Evolutionary conservation across 2,113 vertebrate genomes (phyloP).

Genomic region (Oreotragus oreotragus): DNA sequence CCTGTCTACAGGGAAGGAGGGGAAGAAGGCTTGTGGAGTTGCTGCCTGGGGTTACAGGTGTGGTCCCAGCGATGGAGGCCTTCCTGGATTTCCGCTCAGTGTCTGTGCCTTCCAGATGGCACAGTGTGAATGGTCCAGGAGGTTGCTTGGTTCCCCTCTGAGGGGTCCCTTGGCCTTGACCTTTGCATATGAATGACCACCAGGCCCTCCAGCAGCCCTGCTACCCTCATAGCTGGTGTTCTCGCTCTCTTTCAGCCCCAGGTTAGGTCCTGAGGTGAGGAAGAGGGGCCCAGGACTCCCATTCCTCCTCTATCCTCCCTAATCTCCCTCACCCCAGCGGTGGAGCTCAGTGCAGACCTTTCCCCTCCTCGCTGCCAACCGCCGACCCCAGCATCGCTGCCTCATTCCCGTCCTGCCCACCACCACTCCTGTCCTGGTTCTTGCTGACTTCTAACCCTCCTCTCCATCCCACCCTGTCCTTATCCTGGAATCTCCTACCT

Average conservation of each 20-base stretch:
- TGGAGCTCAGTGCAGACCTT: background rate
- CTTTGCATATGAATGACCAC: background rate
- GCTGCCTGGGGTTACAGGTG: rapidly evolving
- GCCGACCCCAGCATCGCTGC: background rate
- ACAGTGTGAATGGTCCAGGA: background rate
- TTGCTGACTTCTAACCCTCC: background rate
- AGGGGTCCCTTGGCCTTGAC: background rate
- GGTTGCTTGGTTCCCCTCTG: background rate
- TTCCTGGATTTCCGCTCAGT: rapidly evolving
- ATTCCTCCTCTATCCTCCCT: background rate
- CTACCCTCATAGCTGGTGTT: background rate
- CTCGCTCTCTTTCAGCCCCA: background rate
- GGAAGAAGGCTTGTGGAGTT: rapidly evolving
- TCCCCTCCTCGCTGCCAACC: rapidly evolving
- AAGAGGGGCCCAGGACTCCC: background rate
- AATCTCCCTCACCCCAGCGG: background rate
- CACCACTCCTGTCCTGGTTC: background rate
- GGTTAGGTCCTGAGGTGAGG: background rate
- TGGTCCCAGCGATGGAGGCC: rapidly evolving
- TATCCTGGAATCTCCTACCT: background rate
- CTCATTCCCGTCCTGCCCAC: background rate
- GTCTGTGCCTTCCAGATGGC: rapidly evolving
- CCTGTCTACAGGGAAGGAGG: background rate
- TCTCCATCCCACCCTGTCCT: background rate
- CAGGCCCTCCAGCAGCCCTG: background rate